These are phyloP conservation scores for Clinocottus analis DNA, from an alignment of 2,113 vertebrate genomes.

Conservation along the genomic window DNA sequence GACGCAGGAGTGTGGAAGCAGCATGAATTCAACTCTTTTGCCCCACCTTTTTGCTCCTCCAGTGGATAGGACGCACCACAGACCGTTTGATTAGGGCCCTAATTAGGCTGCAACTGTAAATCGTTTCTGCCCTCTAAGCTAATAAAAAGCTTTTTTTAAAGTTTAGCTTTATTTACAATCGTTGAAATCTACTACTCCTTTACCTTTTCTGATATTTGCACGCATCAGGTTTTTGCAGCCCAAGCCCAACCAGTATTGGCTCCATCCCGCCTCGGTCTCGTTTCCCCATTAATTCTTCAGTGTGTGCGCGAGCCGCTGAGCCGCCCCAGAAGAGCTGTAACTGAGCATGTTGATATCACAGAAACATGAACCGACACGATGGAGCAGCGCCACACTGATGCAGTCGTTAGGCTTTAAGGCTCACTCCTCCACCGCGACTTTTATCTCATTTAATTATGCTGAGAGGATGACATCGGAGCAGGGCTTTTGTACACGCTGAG, in stretches of 20 bases:
- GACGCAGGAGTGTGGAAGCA: too few species aligned
- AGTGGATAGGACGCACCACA: too few species aligned
- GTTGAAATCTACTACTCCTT: not conserved
- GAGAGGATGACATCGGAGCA: slow-evolving; percentile 67
- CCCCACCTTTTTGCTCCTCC: too few species aligned
- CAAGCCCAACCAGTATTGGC: not conserved
- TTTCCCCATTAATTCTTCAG: slow-evolving; percentile 24
- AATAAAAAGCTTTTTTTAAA: too few species aligned
- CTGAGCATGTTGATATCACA: slow-evolving; percentile 30
- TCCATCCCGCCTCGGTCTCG: not conserved
- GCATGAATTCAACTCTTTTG: too few species aligned
- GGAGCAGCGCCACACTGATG: slow-evolving; percentile 10
- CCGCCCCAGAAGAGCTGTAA: slow-evolving; percentile 21
- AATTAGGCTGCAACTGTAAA: too few species aligned
- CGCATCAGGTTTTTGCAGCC: not conserved
- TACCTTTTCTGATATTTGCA: not conserved
- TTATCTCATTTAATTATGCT: slow-evolving; percentile 72
- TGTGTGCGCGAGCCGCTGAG: slow-evolving; percentile 22
- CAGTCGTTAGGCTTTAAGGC: slow-evolving; percentile 35
- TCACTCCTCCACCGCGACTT: slow-evolving; percentile 39
- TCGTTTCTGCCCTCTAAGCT: too few species aligned
- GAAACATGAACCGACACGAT: slow-evolving; percentile 19
- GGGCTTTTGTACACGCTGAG: slow-evolving; percentile 48
- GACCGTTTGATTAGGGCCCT: too few species aligned
- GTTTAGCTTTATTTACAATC: too few species aligned